Percentiles rank a stretch among this genome's conserved stretches.
These are phyloP conservation scores for Platyura marginata DNA, from an alignment of 1,140 invertebrate species.

Conservation along the genomic window DNA sequence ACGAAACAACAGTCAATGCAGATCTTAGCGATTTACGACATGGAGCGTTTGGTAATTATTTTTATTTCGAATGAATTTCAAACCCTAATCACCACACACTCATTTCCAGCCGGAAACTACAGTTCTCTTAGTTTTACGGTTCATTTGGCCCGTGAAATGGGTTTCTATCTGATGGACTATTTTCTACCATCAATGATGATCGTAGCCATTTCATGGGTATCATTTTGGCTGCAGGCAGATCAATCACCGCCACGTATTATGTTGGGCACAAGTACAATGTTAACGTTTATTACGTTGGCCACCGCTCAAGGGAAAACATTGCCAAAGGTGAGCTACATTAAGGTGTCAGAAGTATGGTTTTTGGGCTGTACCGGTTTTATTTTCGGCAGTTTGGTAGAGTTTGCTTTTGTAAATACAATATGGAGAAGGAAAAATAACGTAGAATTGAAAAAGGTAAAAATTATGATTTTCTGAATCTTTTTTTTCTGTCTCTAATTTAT, in stretches of 20 bases:
- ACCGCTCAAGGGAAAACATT: constrained; percentile 64
- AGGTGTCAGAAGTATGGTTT: constrained; percentile 79
- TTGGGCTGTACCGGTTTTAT: constrained; percentile 69
- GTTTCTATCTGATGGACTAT: constrained; percentile 79
- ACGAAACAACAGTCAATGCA: constrained; percentile 43
- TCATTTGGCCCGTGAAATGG: constrained; percentile 58
- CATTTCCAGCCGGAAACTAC: constrained; percentile 54
- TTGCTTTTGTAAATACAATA: constrained; percentile 79
- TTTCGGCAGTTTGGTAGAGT: constrained; percentile 70
- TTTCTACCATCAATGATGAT: constrained; percentile 77
- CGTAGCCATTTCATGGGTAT: constrained; percentile 77
- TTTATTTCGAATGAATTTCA: not conserved
- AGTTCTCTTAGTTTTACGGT: constrained; percentile 61
- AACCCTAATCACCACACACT: constrained; percentile 5
- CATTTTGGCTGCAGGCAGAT: constrained; percentile 77
- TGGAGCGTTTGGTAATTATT: constrained; percentile 39
- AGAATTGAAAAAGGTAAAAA: constrained; percentile 45
- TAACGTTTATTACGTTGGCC: constrained; percentile 71
- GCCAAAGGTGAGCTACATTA: constrained; percentile 80
- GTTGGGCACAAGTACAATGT: constrained; percentile 63
- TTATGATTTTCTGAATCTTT: not conserved
- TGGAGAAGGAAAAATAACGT: constrained; percentile 67
- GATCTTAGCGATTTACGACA: constrained; percentile 42
- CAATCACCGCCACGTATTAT: constrained; percentile 65
- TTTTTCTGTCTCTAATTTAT: not conserved